Evolutionary conservation across 2,797 vertebrate genomes (phyloP), one percentile per base, ranked within the genome.

Genomic region (Cirrhinus molitorella): DNA sequence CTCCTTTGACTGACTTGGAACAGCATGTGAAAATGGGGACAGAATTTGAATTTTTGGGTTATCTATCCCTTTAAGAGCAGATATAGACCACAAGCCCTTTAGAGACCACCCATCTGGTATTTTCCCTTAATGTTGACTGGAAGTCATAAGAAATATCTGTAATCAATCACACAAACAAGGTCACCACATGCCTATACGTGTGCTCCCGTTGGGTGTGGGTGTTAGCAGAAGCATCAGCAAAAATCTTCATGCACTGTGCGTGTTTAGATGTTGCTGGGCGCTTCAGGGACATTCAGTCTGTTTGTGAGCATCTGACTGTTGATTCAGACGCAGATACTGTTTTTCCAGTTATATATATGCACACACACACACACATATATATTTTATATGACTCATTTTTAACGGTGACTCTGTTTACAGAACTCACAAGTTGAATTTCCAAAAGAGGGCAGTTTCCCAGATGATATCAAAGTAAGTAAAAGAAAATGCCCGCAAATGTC

Each of bases 351-450:
- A 63, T 84, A 65, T 83, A 14, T 25, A 59, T 8, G 40, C 12
- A 34, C 25, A 74, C 45, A 49, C n/a, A 73, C 34, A 55, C 12
- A 34, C 25, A 74, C 45, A 49, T 34, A 73, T 53, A 53, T 2
- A 34, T 67, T 74, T 34, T 71, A 63, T 65, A 83, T 89, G 88
- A 89, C 87, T 88, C 88, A 89, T 80, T 65, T 86, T 84, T 80
- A 85, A 83, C 71, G 55, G 73, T 71, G 75, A 81, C 82, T 81
- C 79, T 75, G 59, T 88, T 85, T 87, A 88, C 81, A 83, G 19
- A 79, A 84, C 47, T 55, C 74, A 83, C 21, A 51, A 68, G 65
- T 74, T 25, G 34, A 17, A 79, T 87, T 89, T 89, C 82, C 84
- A 80, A 73, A 85, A 73, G 68, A 55, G 74, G 84, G 72, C 59